Base-by-base conservation (phyloP, 2,113 vertebrate species). In the Dasyornis broadbenti region DNA sequence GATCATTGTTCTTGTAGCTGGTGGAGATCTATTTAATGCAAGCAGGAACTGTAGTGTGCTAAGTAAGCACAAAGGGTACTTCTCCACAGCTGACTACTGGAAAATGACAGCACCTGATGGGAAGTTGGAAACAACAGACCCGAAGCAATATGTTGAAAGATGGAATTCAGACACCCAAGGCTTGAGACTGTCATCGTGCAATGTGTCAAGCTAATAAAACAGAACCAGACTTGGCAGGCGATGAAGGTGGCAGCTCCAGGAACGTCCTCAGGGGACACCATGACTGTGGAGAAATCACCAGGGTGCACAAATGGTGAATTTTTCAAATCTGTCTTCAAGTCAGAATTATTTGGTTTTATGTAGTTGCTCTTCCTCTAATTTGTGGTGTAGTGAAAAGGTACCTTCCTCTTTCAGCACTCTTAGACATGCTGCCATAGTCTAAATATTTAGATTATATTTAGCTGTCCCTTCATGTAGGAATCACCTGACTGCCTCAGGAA, bases 71-170 rank as follows among this genome's bases (percentile, higher is more conserved):
- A 63, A 50, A 82, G 56, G 24, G 33, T 70, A 18, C 47, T 87
- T 89, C 89, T 77, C 40, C 39, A 83, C 24, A 73, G 39, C 24
- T 7, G 9, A 31, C 54, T 91, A 35, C 71, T 52, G 82, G 54
- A 90, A 95, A 96, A 94, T 93, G 63, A 87, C 90, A 82, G 54
- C 91, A 77, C 82, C 82, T 94, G 50, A 69, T 90, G 92, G 17
- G 78, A 92, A 80, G 50, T 54, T 52, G 44, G 59, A 80, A 96
- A 86, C 33, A 69, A 15, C 39, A 83, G 70, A 39, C 93, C 60
- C 0, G 5, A 82, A 92, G 56, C 82, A 94, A 39, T 90, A 91
- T 56, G 50, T 59, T 93, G 66, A 73, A 95, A 88, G 84, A 77
- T 68, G 77, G 50, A 80, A 93, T 93, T 86, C 68, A 90, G 60